Conservation (phyloP, 2,797 vertebrate genomes). For the Delichon dasypus region DNA sequence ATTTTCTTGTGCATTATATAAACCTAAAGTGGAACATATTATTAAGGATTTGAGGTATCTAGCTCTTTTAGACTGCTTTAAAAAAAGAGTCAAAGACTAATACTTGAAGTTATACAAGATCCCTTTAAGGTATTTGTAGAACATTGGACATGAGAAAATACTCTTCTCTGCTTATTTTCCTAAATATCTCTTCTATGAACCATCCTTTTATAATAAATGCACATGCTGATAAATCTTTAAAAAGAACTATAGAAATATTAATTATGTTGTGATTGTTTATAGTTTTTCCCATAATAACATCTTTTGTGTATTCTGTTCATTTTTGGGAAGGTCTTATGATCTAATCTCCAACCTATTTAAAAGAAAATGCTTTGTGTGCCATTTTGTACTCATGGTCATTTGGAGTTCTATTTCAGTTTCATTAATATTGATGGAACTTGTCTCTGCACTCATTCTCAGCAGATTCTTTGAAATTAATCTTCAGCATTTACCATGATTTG, state of each 20-base stretch:
- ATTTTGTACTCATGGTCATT: slow-evolving; percentile 64
- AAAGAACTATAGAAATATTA: neutral
- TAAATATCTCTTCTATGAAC: neutral
- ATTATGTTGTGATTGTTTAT: slow-evolving; percentile 69
- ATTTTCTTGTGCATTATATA: neutral
- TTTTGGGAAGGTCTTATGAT: slow-evolving; percentile 70
- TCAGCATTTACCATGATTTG: slow-evolving; percentile 71
- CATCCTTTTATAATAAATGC: slow-evolving; percentile 14
- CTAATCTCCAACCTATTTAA: slow-evolving; percentile 77
- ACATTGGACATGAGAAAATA: slow-evolving; percentile 28
- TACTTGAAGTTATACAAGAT: neutral
- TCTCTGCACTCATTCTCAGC: slow-evolving; percentile 67
- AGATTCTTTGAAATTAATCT: slow-evolving; percentile 77
- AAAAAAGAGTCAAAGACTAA: neutral
- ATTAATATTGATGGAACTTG: slow-evolving; percentile 79
- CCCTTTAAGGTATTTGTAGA: neutral
- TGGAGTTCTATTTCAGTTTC: slow-evolving; percentile 75
- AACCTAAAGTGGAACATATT: neutral
- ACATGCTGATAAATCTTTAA: neutral
- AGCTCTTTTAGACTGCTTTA: neutral
- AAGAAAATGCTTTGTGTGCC: slow-evolving; percentile 71
- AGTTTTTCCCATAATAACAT: slow-evolving; percentile 55
- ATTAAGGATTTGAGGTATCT: neutral
- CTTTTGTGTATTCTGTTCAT: slow-evolving; percentile 57
- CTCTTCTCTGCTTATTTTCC: slow-evolving; percentile 12